Percentiles rank a stretch among this genome's conserved stretches.
These are phyloP conservation scores for Griposia aprilina DNA, from an alignment of 2,888 invertebrate species.

Conservation along the genomic window DNA sequence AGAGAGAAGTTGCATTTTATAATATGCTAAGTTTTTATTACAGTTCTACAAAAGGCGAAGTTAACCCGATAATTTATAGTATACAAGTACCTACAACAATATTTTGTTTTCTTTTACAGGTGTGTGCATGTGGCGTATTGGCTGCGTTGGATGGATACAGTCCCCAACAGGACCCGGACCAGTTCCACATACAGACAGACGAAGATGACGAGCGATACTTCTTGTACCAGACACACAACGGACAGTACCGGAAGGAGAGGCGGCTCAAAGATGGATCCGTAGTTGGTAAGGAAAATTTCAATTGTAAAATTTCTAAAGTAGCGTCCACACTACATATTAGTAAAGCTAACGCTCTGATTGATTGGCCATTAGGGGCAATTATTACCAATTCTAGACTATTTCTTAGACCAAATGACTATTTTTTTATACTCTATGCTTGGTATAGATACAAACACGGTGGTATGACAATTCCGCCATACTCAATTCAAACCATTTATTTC, in stretches of 20 bases:
- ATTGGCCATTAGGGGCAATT: neutral
- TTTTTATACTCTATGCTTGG: neutral
- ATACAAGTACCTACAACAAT: neutral
- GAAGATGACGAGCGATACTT: slow-evolving; percentile 98
- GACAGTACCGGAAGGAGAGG: slow-evolving; percentile 97
- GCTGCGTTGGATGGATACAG: slow-evolving; percentile 87
- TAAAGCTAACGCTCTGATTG: neutral
- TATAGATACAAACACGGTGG: neutral
- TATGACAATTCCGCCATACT: neutral
- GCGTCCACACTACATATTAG: neutral
- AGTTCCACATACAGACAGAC: slow-evolving; percentile 98
- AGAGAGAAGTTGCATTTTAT: neutral
- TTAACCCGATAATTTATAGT: neutral
- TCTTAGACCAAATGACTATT: neutral
- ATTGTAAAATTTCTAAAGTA: neutral
- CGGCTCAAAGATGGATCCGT: slow-evolving; percentile 96
- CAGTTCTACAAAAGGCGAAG: neutral
- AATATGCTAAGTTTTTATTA: neutral
- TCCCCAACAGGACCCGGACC: slow-evolving; percentile 93
- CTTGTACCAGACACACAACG: slow-evolving; percentile 96
- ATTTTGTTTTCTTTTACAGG: slow-evolving; percentile 69
- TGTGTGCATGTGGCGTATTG: slow-evolving; percentile 83
- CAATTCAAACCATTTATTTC: too few species aligned
- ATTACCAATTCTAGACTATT: neutral
- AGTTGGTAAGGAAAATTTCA: slow-evolving; percentile 90